Evolutionary conservation across 2,888 invertebrate genomes (phyloP).

Genomic region (Eudasyphora cyanicolor): DNA sequence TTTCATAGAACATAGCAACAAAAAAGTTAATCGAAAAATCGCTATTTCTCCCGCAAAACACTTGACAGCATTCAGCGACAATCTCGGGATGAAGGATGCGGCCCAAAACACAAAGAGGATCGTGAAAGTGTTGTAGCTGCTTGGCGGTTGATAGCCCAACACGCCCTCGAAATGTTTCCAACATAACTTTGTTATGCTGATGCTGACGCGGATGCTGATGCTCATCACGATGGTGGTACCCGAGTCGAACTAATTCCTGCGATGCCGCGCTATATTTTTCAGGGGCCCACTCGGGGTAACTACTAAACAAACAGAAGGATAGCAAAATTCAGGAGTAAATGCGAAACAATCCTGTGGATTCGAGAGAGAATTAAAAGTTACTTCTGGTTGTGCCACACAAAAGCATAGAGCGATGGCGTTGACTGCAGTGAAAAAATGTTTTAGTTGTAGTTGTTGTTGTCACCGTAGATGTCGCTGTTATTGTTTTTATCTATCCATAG

Average conservation of each 20-base stretch:
- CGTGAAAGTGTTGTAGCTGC: conserved; percentile 12
- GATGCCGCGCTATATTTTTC: conserved; percentile 7
- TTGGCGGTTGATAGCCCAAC: not conserved
- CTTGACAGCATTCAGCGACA: conserved; percentile 17
- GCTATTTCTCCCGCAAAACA: conserved; percentile 15
- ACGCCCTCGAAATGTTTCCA: conserved; percentile 5
- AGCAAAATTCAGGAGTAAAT: conserved; percentile 1
- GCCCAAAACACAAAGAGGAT: not conserved
- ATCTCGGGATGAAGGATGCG: not conserved
- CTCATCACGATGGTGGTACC: not conserved
- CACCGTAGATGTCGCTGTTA: not conserved
- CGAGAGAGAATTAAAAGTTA: conserved; percentile 15
- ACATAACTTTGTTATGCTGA: conserved; percentile 13
- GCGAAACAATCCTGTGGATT: not conserved
- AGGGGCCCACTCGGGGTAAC: not conserved
- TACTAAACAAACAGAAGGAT: not conserved
- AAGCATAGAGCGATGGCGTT: not conserved
- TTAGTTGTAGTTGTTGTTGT: not conserved
- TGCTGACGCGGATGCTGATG: not conserved
- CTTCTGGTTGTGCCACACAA: conserved; percentile 2
- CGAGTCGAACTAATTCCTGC: not conserved
- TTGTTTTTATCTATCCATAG: conserved; percentile 10
- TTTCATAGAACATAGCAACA: not conserved
- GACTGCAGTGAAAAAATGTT: conserved; percentile 18
- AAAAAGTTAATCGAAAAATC: conserved; percentile 16